Percentiles rank a stretch among this genome's conserved stretches.
These are phyloP conservation scores for Petrolisthes manimaculis DNA, from an alignment of 2,888 invertebrate species.

Conservation along the genomic window DNA sequence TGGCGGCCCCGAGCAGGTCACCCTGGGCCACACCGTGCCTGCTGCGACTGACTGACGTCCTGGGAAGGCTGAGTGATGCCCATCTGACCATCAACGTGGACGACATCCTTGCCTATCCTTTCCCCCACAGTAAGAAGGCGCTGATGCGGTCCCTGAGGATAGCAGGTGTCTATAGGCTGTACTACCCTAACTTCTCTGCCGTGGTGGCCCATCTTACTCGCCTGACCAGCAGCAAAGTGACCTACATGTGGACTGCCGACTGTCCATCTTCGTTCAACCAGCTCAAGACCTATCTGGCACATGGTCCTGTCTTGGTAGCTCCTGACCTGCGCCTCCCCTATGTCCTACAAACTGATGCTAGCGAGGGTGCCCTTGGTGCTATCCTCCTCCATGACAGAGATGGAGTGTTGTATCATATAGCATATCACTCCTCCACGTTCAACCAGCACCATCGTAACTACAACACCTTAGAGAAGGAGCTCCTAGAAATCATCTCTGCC, in stretches of 20 bases:
- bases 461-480: conserved; percentile 11
- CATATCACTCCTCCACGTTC: not conserved
- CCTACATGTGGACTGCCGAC: too few species aligned
- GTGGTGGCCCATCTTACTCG: not conserved
- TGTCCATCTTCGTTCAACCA: too few species aligned
- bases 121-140: conserved; percentile 2
- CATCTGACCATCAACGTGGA: conserved; percentile 9
- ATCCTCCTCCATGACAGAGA: conserved; percentile 1
- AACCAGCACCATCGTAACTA: not conserved
- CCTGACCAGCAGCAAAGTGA: too few species aligned
- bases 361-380: not conserved
- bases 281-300: too few species aligned
- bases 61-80: not conserved
- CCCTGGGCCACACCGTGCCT: conserved; percentile 33
- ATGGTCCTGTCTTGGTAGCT: too few species aligned
- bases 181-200: conserved; percentile 6
- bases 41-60: not conserved
- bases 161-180: not conserved
- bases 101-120: not conserved
- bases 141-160: conserved; percentile 21
- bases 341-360: conserved; percentile 9
- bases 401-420: not conserved
- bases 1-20: conserved; percentile 2
- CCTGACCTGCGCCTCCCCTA: not conserved
- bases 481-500: not conserved